A percentile compares a stretch with the other conserved stretches of the same genome.
Conservation (phyloP, 2,888 invertebrate species). For the Theretra japonica region DNA sequence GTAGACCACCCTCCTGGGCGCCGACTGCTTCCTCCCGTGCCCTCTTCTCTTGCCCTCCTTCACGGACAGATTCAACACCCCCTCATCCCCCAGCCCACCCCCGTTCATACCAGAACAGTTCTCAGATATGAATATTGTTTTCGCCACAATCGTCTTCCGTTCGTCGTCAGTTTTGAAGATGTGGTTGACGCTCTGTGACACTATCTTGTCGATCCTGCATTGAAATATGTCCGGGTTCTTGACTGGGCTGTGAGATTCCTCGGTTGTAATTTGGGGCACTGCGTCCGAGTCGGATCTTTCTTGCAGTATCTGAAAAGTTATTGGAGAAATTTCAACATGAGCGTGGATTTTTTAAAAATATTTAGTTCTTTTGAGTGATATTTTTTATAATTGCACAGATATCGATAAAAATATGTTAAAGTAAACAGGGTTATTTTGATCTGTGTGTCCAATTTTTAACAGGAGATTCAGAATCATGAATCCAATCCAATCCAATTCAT, state of each 20-base stretch:
- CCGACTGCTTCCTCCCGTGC: conserved; percentile 76
- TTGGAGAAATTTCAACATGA: no score
- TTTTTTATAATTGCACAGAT: no score
- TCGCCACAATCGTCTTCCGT: conserved; percentile 70
- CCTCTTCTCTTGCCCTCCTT: conserved; percentile 68
- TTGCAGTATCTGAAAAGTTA: conserved; percentile 55
- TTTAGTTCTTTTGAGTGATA: no score
- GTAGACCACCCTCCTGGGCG: conserved; percentile 70
- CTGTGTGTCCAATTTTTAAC: no score
- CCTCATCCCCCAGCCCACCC: conserved; percentile 42
- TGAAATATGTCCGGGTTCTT: conserved; percentile 62
- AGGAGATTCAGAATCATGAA: no score
- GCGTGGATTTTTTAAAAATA: no score
- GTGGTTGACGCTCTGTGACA: conserved; percentile 75
- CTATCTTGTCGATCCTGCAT: conserved; percentile 73
- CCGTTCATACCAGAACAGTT: conserved; percentile 49
- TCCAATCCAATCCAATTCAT: no score
- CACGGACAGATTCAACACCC: conserved; percentile 72
- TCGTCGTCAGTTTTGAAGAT: conserved; percentile 63
- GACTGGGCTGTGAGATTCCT: conserved; percentile 54
- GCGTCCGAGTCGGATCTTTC: conserved; percentile 51
- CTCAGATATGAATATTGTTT: conserved; percentile 71
- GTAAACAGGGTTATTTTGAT: no score
- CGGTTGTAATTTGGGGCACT: conserved; percentile 6
- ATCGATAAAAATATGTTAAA: no score